These are phyloP conservation scores for Temnothorax ravouxi DNA, from an alignment of 2,888 invertebrate genomes.

Conservation along the genomic window DNA sequence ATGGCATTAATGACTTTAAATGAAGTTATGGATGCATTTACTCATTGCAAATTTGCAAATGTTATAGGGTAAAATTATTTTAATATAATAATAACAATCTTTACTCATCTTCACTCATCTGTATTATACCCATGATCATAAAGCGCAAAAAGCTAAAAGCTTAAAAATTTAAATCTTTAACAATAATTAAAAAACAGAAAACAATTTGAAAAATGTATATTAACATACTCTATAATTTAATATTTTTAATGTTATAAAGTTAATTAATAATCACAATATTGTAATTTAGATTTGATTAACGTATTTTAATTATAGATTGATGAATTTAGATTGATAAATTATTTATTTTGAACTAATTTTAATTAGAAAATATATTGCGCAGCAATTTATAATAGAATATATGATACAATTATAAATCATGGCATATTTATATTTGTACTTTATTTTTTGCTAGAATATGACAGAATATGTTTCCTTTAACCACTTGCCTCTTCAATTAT, in stretches of 20 bases:
- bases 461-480: neutral
- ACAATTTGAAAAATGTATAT: neutral
- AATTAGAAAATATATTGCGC: neutral
- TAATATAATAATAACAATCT: neutral
- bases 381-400: constrained; percentile 12
- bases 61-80: constrained; percentile 1
- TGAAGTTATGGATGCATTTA: constrained; percentile 9
- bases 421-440: neutral
- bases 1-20: neutral
- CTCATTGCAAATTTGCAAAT: neutral
- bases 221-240: neutral
- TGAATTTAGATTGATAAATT: neutral
- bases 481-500: neutral
- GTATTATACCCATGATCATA: neutral
- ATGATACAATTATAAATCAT: neutral
- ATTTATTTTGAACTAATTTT: neutral
- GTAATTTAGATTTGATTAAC: neutral
- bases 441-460: neutral
- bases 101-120: neutral
- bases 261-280: neutral
- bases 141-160: neutral
- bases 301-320: no score
- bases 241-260: neutral
- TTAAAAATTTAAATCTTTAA: neutral
- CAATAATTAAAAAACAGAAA: neutral